phyloP scores from a whole-genome alignment of 2,113 vertebrate genomes.

The Macroglossus sobrinus region DNA sequence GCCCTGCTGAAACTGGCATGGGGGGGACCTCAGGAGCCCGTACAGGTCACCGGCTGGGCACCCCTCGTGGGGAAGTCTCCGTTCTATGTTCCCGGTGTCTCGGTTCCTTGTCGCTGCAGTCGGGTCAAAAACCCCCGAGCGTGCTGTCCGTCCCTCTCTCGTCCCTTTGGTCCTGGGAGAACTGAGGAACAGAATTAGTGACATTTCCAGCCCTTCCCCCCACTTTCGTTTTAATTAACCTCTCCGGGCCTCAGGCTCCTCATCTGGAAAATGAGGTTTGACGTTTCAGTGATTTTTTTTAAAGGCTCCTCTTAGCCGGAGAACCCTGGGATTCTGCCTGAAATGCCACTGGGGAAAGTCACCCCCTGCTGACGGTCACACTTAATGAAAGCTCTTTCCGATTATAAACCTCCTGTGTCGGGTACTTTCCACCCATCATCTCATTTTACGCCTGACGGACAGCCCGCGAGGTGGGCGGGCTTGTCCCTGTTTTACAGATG shows the following conservation, averaged over 20 bases:
- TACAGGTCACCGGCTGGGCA: background rate
- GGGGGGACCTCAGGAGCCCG: fast-evolving
- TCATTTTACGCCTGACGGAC: background rate
- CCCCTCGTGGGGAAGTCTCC: background rate
- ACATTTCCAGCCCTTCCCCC: background rate
- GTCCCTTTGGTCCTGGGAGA: background rate
- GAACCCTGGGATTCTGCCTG: background rate
- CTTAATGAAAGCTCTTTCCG: background rate
- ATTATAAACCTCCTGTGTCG: background rate
- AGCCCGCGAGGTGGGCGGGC: background rate
- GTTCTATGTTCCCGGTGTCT: background rate
- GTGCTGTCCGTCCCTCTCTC: background rate
- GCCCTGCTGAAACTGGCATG: background rate
- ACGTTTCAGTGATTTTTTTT: background rate
- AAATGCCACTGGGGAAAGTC: background rate
- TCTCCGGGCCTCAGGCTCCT: background rate
- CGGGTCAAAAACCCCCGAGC: background rate
- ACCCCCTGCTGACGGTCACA: background rate
- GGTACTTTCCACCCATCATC: background rate
- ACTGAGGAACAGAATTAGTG: background rate
- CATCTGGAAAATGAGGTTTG: background rate
- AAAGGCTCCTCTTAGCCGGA: background rate
- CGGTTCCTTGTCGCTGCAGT: background rate
- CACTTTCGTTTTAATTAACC: background rate
- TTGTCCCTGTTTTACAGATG: background rate